Conservation (phyloP, 2,797 vertebrate genomes). For the Enoplosus armatus region DNA sequence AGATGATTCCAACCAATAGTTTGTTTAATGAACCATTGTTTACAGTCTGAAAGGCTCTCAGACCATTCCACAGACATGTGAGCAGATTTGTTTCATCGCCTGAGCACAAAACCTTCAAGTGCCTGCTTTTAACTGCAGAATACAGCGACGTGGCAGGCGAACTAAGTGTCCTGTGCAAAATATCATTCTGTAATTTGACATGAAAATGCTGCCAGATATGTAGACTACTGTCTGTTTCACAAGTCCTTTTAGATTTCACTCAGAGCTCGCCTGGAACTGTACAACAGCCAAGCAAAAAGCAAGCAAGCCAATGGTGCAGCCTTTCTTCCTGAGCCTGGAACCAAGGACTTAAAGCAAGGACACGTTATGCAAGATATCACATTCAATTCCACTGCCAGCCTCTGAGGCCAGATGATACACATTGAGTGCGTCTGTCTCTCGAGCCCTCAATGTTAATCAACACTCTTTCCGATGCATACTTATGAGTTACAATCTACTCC, state of each 20-base stretch:
- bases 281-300: slow-evolving; percentile 66
- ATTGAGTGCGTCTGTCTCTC: slow-evolving; percentile 71
- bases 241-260: slow-evolving; percentile 77
- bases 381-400: slow-evolving; percentile 75
- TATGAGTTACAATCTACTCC: slow-evolving; percentile 83
- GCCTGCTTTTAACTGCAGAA: slow-evolving; percentile 51
- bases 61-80: slow-evolving; percentile 38
- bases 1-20: slow-evolving; percentile 50
- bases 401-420: slow-evolving; percentile 80
- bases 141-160: slow-evolving; percentile 44
- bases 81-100: slow-evolving; percentile 33
- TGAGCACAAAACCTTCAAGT: slow-evolving; percentile 40
- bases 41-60: slow-evolving; percentile 48
- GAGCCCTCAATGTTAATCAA: slow-evolving; percentile 83
- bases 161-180: slow-evolving; percentile 63
- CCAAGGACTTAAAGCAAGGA: slow-evolving; percentile 79
- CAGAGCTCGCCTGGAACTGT: slow-evolving; percentile 70
- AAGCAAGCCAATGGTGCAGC: slow-evolving; percentile 64
- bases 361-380: slow-evolving; percentile 81
- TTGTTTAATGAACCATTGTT: slow-evolving; percentile 75
- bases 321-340: slow-evolving; percentile 74
- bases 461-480: slow-evolving; percentile 82
- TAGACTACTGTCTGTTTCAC: slow-evolving; percentile 72
- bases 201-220: slow-evolving; percentile 72
- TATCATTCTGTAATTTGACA: slow-evolving; percentile 67